Percentiles rank a stretch among this genome's conserved stretches.
Evolutionary conservation across 2,888 invertebrate species (phyloP).

Genomic region (Odontothrips loti): DNA sequence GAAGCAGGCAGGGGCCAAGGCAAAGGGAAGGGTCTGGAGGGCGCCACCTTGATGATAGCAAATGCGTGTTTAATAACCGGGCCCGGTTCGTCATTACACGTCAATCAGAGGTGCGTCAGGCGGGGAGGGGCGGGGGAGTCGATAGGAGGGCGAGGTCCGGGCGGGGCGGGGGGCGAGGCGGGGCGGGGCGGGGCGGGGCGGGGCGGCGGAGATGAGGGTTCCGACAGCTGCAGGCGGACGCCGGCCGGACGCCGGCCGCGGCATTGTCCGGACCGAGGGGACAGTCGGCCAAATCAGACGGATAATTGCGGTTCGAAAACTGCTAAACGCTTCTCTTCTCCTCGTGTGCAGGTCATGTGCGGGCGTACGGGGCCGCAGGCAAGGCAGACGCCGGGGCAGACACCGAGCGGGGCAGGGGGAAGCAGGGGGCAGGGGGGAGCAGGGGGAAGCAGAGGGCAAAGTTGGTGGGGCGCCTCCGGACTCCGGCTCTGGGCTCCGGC

Average conservation of each 20-base stretch:
- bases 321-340: too few species aligned
- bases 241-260: neutral
- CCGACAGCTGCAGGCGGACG: neutral
- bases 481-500: neutral
- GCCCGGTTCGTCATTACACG: conserved; percentile 14
- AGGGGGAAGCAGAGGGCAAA: neutral
- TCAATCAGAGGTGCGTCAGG: neutral
- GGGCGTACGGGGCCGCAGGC: too few species aligned
- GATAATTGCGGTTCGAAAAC: too few species aligned
- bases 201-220: neutral
- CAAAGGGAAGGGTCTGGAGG: neutral
- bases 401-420: neutral
- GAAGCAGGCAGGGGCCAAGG: neutral
- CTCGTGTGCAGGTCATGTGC: too few species aligned
- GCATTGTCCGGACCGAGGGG: neutral
- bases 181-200: neutral
- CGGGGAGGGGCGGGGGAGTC: neutral
- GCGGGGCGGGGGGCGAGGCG: neutral
- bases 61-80: conserved; percentile 17
- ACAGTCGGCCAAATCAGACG: too few species aligned
- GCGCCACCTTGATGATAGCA: conserved; percentile 16
- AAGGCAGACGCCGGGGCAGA: too few species aligned
- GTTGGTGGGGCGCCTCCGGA: neutral
- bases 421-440: neutral
- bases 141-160: neutral